Base-by-base conservation (phyloP, 2,113 vertebrate genomes). In the Polyodon spathula region DNA sequence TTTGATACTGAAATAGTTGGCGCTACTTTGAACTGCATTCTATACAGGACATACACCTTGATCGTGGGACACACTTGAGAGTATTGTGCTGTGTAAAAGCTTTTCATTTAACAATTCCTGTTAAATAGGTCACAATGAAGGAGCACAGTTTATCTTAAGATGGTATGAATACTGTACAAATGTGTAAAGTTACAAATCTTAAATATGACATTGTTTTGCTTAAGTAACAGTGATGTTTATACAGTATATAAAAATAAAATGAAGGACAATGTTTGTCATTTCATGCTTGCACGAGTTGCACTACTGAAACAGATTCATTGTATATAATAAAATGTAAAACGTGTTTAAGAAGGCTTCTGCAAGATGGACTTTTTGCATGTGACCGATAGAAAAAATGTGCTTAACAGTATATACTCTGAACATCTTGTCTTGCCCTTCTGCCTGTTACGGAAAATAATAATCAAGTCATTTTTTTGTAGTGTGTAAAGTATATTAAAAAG, bases 271-370 rank as follows among this genome's bases (percentile, higher is more conserved):
- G 74, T 83, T 80, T 81, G 75, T 81, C 80, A 81, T 82, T 82
- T 76, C 81, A 85, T 92, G 84, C 83, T 86, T 92, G 92, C 90
- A 92, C 92, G 86, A 86, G 91, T 96, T 96, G 94, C 94, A 97
- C 92, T 95, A 93, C 91, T 95, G 86, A n/a, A n/a, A 89, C 86
- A 76, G 84, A 83, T 84, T 89, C 85, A 88, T 88, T 94, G 92
- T 97, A 94, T 90, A 84, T n/a, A n/a, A 77, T 71, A 54, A 65
- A 63, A 63, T 62, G 42, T 46, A 87, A 88, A 88, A 79, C 82
- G n/a, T 83, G 87, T 86, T 88, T 78, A 84, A 87, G 79, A 65
- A 85, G 78, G 75, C 73, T 69, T 67, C 88, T 89, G 86, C 89
- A 87, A 90, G 90, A 86, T 83, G 71, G 71, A 72, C 66, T 76